These are phyloP conservation scores for Caenorhabditis sulstoni DNA, from an alignment of 2,888 invertebrate species.

Conservation along the genomic window DNA sequence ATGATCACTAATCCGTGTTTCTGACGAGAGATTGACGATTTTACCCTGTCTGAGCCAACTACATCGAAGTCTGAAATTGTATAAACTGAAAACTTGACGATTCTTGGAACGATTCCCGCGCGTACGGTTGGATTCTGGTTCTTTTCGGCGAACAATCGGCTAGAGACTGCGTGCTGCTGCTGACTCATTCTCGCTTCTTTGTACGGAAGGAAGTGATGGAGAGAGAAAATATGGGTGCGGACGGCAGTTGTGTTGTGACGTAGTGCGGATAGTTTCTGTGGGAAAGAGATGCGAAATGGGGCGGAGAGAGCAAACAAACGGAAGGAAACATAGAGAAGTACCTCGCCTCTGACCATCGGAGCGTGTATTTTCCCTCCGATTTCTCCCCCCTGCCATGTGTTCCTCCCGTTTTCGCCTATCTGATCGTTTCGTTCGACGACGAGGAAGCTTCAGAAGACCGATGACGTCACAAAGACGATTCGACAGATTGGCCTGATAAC, in stretches of 20 bases:
- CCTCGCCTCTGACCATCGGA: conserved; percentile 13
- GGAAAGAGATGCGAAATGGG: neutral
- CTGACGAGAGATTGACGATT: conserved; percentile 61
- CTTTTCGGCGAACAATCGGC: neutral
- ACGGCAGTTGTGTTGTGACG: conserved; percentile 32
- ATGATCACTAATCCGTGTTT: conserved; percentile 62
- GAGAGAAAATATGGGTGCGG: conserved; percentile 28
- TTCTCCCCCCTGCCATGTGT: neutral
- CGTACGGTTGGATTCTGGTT: neutral
- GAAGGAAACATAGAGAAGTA: conserved; percentile 14
- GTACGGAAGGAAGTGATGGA: conserved; percentile 33
- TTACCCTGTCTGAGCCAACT: conserved; percentile 52
- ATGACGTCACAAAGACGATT: neutral
- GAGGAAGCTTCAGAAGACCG: no score
- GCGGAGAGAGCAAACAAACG: conserved; percentile 41
- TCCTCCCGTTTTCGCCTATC: neutral
- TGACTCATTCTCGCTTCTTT: conserved; percentile 22
- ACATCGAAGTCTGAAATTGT: neutral
- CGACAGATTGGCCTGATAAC: no score
- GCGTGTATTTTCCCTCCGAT: neutral
- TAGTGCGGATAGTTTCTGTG: conserved; percentile 36
- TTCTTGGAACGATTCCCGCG: neutral
- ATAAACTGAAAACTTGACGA: neutral
- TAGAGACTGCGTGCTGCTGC: neutral
- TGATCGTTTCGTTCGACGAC: no score